Conservation (phyloP, 1,140 invertebrate species). For the Drosophila sulfurigaster region DNA sequence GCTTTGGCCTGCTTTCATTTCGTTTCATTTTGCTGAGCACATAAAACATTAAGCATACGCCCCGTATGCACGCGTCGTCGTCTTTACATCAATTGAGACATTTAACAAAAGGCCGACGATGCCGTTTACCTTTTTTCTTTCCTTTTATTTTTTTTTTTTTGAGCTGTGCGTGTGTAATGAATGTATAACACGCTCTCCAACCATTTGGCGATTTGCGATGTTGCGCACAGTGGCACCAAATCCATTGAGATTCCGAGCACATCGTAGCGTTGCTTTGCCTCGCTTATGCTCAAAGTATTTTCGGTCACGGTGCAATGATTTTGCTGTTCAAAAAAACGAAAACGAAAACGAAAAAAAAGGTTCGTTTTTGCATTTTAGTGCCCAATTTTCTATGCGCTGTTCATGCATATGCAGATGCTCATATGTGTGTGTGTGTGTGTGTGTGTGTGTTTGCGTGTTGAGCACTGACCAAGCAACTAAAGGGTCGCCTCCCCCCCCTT, state of each 20-base stretch:
- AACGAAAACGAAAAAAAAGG: constrained; percentile 19
- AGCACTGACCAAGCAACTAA: constrained; percentile 55
- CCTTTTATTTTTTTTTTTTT: not conserved
- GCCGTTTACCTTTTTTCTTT: constrained; percentile 54
- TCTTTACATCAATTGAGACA: constrained; percentile 68
- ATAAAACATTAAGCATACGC: constrained; percentile 73
- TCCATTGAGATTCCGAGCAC: not conserved
- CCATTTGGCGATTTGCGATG: not conserved
- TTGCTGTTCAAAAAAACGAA: constrained; percentile 8
- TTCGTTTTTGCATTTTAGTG: constrained; percentile 57
- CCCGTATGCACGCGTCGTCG: constrained; percentile 14
- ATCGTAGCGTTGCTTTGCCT: not conserved
- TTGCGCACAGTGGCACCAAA: constrained; percentile 27
- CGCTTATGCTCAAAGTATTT: not conserved
- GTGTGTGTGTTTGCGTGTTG: constrained; percentile 21
- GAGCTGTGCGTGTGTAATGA: constrained; percentile 33
- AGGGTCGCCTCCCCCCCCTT: constrained; percentile 13
- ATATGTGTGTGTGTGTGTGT: constrained; percentile 18
- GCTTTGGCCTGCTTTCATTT: constrained; percentile 18
- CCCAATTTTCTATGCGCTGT: constrained; percentile 51
- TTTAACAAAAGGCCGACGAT: constrained; percentile 70
- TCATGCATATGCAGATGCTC: constrained; percentile 46
- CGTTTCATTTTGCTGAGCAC: constrained; percentile 35
- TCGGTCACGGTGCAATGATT: constrained; percentile 34
- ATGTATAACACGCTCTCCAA: constrained; percentile 43